These are phyloP conservation scores for Thamnophis elegans DNA, from an alignment of 2,797 vertebrate genomes.

Conservation along the genomic window DNA sequence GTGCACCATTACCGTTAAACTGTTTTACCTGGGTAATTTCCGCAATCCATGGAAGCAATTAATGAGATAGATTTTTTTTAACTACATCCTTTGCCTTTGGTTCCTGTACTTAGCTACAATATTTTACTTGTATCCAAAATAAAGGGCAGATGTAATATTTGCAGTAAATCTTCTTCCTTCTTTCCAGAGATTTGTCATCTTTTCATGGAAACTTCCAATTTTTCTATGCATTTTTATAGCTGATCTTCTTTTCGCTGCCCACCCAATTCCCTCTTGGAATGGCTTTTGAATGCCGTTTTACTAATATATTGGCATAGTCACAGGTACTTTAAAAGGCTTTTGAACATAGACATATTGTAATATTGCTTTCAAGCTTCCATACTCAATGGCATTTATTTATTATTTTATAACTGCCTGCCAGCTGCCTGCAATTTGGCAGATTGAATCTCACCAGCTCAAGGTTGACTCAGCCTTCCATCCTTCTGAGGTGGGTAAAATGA, in stretches of 20 bases:
- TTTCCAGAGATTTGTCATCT: background rate
- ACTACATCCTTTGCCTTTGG: background rate
- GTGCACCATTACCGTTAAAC: background rate
- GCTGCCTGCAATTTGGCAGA: background rate
- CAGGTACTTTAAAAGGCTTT: background rate
- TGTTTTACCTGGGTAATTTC: background rate
- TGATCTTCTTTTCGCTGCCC: background rate
- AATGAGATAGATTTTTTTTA: background rate
- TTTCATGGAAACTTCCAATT: background rate
- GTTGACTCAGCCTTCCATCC: background rate
- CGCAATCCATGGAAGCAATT: background rate
- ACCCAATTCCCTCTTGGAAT: background rate
- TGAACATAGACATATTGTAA: background rate
- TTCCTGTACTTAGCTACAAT: background rate
- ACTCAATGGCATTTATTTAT: background rate
- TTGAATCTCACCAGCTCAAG: background rate
- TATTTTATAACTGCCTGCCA: background rate
- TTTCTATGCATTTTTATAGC: background rate
- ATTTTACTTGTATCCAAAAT: background rate
- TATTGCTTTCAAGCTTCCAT: background rate
- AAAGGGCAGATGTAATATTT: background rate
- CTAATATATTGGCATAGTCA: background rate
- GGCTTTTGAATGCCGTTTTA: background rate
- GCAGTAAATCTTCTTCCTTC: background rate
- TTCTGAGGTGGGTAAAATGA: background rate